These are phyloP conservation scores for Hypothenemus hampei DNA, from an alignment of 1,140 invertebrate species.

Conservation along the genomic window DNA sequence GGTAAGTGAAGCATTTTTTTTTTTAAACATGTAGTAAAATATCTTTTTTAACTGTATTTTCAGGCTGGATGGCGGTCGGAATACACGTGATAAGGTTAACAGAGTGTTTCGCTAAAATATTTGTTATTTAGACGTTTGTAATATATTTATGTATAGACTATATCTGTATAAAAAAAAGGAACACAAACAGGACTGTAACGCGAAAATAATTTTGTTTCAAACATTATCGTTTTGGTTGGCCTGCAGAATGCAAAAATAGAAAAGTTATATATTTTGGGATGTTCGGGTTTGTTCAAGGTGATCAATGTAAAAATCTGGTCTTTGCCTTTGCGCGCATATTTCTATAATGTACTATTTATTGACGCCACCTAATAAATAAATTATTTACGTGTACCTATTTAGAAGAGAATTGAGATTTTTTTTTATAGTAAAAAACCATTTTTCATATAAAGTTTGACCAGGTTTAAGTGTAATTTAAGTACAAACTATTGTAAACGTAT, in stretches of 20 bases:
- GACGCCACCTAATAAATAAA: slow-evolving; percentile 4
- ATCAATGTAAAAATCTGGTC: slow-evolving; percentile 17
- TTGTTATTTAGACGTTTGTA: too few species aligned
- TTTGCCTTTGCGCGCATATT: slow-evolving; percentile 15
- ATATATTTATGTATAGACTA: too few species aligned
- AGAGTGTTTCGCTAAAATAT: too few species aligned
- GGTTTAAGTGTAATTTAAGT: slow-evolving; percentile 40
- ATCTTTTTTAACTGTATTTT: slow-evolving; percentile 40
- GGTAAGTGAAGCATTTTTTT: slow-evolving; percentile 35
- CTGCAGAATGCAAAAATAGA: background rate
- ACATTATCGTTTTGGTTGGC: too few species aligned
- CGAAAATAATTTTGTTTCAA: too few species aligned
- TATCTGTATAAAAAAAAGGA: too few species aligned
- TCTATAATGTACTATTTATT: too few species aligned
- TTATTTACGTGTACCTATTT: slow-evolving; percentile 7
- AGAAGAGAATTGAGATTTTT: too few species aligned
- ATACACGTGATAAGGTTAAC: slow-evolving; percentile 44
- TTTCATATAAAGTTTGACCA: too few species aligned
- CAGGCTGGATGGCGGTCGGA: slow-evolving; percentile 46
- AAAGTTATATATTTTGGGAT: background rate
- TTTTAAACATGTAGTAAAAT: background rate
- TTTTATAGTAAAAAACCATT: too few species aligned
- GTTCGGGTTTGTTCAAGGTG: slow-evolving; percentile 11
- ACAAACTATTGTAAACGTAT: slow-evolving; percentile 40
- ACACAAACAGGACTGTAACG: too few species aligned